Percentiles rank a stretch among this genome's conserved stretches.
phyloP scores from a whole-genome alignment of 2,888 invertebrate genomes.

The Buathra laborator region DNA sequence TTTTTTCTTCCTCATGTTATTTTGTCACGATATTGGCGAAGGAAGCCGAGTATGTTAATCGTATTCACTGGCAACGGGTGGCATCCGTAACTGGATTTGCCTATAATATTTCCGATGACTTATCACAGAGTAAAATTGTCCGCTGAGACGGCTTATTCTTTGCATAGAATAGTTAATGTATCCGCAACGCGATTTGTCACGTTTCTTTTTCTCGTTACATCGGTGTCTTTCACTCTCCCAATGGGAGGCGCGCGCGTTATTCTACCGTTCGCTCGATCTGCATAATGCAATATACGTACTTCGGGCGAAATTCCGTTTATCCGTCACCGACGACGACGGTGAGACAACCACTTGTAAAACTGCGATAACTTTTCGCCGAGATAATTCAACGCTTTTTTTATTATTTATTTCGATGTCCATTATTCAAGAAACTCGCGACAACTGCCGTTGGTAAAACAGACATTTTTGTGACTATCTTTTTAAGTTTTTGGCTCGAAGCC shows the following conservation, averaged over 20 bases:
- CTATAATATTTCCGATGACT: conserved; percentile 1
- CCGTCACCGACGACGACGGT: conserved; percentile 4
- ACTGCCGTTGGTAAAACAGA: not conserved
- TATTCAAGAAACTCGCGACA: not conserved
- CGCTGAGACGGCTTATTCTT: not conserved
- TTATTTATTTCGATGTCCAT: not conserved
- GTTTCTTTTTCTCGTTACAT: conserved; percentile 3
- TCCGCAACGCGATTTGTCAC: not conserved
- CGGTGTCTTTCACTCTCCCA: conserved; percentile 13
- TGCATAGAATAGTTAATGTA: conserved; percentile 1
- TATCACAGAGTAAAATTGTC: not conserved
- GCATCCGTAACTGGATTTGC: not conserved
- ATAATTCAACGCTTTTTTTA: not conserved
- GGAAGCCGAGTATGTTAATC: conserved; percentile 3
- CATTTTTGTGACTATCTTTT: not conserved
- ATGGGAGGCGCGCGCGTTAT: not conserved
- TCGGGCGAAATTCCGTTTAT: conserved; percentile 37
- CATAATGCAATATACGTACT: conserved; percentile 27
- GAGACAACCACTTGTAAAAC: conserved; percentile 27
- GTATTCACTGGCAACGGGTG: not conserved
- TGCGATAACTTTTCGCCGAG: not conserved
- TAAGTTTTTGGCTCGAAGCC: not conserved
- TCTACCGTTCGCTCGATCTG: conserved; percentile 6
- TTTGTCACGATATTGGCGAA: not conserved
- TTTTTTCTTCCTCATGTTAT: too few relatives aligned